phyloP scores from a whole-genome alignment of 2,113 vertebrate species.

The Okapia johnstoni region DNA sequence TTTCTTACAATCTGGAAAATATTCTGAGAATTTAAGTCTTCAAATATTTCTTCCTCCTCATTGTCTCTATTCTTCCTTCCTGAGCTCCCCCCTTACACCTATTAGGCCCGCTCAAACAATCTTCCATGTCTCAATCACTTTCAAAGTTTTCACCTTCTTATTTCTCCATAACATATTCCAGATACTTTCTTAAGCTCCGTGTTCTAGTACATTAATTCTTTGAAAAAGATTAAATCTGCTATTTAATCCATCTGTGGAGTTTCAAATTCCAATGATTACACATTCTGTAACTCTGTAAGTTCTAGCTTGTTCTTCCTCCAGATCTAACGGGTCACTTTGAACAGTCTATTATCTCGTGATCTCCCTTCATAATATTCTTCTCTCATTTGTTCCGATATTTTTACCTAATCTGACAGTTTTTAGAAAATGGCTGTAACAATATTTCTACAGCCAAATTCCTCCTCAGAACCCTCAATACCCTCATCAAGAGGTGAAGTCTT shows the following conservation, averaged over 20 bases:
- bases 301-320: not conserved
- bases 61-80: not conserved
- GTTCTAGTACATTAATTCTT: not conserved
- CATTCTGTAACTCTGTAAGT: not conserved
- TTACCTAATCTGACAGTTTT: not conserved
- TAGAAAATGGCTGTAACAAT: not conserved
- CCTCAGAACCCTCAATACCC: not conserved
- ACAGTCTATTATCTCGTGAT: not conserved
- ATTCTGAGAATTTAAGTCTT: not conserved
- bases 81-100: not conserved
- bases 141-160: not conserved
- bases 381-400: not conserved
- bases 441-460: not conserved
- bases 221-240: not conserved
- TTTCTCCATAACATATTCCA: not conserved
- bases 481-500: not conserved
- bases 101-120: not conserved
- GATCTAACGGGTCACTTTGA: not conserved
- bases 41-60: not conserved
- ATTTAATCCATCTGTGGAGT: not conserved
- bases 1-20: conserved; percentile 11
- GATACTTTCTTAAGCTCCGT: not conserved
- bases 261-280: not conserved
- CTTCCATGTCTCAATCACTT: not conserved
- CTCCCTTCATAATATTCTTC: not conserved